A percentile compares a stretch with the other conserved stretches of the same genome.
These are phyloP conservation scores for Sebastes umbrosus DNA, from an alignment of 2,797 vertebrate genomes.

Conservation along the genomic window DNA sequence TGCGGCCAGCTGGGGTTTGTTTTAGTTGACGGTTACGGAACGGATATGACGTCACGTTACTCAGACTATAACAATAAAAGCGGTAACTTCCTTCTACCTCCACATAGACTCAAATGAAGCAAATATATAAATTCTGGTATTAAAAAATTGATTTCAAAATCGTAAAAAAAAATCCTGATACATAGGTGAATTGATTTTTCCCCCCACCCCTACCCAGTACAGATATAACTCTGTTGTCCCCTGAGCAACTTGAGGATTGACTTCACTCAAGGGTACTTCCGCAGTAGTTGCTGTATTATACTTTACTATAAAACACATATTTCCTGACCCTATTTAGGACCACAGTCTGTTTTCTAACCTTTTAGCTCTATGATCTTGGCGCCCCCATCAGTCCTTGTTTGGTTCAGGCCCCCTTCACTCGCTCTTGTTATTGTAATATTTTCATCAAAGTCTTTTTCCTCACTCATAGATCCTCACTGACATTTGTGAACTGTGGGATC, in stretches of 20 bases:
- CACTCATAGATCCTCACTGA: slow-evolving; percentile 9
- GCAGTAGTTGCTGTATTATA: neutral
- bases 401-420: slow-evolving; percentile 17
- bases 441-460: slow-evolving; percentile 24
- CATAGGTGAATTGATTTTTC: too few relatives aligned
- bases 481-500: slow-evolving; percentile 40
- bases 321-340: neutral
- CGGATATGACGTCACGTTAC: too few relatives aligned
- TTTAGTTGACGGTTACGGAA: too few relatives aligned
- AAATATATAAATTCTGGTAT: too few relatives aligned
- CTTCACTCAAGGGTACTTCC: slow-evolving; percentile 20
- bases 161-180: too few relatives aligned
- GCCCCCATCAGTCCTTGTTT: neutral
- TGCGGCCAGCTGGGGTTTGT: too few relatives aligned
- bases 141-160: too few relatives aligned
- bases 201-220: neutral
- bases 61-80: too few relatives aligned
- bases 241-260: neutral
- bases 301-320: neutral
- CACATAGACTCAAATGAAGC: too few relatives aligned
- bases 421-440: slow-evolving; percentile 25
- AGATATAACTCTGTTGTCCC: neutral
- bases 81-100: too few relatives aligned
- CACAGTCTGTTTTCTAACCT: slow-evolving; percentile 5
- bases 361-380: slow-evolving; percentile 8